Evolutionary conservation across 2,797 vertebrate genomes (phyloP).

Genomic region (Anolis apletophallus): DNA sequence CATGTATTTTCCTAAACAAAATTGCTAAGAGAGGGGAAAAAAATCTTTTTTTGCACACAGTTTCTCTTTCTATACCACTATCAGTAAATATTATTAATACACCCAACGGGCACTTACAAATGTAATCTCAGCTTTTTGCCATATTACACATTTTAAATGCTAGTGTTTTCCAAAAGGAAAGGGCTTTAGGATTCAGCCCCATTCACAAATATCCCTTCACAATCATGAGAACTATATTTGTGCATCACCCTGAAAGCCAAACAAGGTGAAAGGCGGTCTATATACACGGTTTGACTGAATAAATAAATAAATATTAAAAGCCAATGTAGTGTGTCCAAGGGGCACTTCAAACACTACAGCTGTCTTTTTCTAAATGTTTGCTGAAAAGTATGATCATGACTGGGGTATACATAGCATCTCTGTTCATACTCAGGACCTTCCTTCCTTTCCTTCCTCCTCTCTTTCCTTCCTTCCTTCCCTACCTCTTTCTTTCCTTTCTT

Average conservation of each 20-base stretch:
- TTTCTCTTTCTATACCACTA: conserved; percentile 34
- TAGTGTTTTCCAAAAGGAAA: neutral
- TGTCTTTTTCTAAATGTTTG: neutral
- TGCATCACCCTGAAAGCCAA: neutral
- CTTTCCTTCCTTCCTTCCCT: neutral
- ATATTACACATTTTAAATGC: neutral
- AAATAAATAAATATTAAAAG: neutral
- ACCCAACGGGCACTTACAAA: conserved; percentile 8
- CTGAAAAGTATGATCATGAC: too few species aligned
- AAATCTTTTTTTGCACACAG: neutral
- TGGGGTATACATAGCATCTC: too few species aligned
- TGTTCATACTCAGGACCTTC: too few species aligned
- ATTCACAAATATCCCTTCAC: neutral
- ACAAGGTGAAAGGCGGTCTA: neutral
- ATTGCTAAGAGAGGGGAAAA: conserved; percentile 40
- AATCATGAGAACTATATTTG: neutral
- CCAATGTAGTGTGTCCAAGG: neutral
- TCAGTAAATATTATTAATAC: conserved; percentile 63
- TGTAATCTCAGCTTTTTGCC: neutral
- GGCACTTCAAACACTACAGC: neutral
- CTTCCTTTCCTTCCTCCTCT: too few species aligned
- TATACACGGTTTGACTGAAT: neutral
- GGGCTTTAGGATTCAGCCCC: neutral
- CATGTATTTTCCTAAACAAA: conserved; percentile 63
- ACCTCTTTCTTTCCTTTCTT: too few species aligned